Evolutionary conservation across 2,888 invertebrate genomes (phyloP), one percentile per base, ranked within the genome.

Genomic region (Cheilosia scutellata): DNA sequence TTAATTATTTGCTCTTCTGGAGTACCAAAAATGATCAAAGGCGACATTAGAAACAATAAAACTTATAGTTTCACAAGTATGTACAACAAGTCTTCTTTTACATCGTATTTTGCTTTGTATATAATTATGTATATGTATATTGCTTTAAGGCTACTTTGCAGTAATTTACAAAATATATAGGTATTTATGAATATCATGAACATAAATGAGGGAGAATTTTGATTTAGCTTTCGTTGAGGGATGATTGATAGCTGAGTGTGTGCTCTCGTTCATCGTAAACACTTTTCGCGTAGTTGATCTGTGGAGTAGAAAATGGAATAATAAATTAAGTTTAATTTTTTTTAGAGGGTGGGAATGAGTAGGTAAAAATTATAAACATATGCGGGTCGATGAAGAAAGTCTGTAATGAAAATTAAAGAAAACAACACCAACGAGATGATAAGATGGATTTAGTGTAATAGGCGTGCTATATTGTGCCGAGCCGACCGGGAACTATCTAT

Each of bases 281-380:
- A 90, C 95, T 95, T 92, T 96, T 96, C 74, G 98, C 98, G 92
- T 97, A 97, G 90, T 97, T 97, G 87, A 98, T 96, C 94, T 97
- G 96, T 88, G 96, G 95, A 31, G 95, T 95, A 87, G 58, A 63
- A 7, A 71, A 25, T 25, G 16, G 5, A 5, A 11, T 1, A 29
- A 2, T 20, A 65, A 20, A 40, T 29, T 20, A 20, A 20, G 20
- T 20, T 20, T 20, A 0, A 20, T 20, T 20, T 20, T 20, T 20
- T 20, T 20, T 20, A 20, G 20, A 20, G 20, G 20, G 20, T 20
- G 20, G 20, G 20, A 20, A 20, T 20, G 20, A 20, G 20, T 20
- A 20, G 20, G 20, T 20, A 20, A 20, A 20, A 0, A 20, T 20
- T 20, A 20, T 20, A 20, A 20, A 20, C 20, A 20, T 1, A 20